Conservation (phyloP, 2,113 vertebrate species). For the Xiphorhynchus elegans region DNA sequence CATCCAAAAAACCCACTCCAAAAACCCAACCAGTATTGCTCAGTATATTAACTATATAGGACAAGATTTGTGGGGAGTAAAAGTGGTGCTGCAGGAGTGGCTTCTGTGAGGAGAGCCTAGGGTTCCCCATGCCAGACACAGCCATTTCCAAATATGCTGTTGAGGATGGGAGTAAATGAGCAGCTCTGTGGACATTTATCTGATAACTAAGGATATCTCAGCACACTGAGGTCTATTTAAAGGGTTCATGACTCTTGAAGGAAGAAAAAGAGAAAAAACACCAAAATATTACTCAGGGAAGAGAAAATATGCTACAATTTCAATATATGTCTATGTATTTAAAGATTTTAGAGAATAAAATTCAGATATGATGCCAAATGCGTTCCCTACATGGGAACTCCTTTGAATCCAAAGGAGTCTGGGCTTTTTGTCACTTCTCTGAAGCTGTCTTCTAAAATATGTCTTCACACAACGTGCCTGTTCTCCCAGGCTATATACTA, state of each 20-base stretch:
- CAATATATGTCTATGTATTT: not conserved
- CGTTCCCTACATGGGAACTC: not conserved
- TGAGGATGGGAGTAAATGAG: not conserved
- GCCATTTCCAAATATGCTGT: not conserved
- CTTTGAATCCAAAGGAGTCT: not conserved
- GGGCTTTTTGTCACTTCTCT: not conserved
- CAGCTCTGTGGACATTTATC: not conserved
- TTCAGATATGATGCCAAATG: not conserved
- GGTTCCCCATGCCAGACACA: not conserved
- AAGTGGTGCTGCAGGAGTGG: accelerated
- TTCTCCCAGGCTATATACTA: not conserved
- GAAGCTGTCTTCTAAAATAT: not conserved
- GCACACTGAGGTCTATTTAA: not conserved
- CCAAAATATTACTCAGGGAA: not conserved
- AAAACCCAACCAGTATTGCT: not conserved
- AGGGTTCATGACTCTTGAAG: not conserved
- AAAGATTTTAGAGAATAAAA: not conserved
- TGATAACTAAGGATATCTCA: not conserved
- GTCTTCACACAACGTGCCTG: not conserved
- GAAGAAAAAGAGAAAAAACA: not conserved
- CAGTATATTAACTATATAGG: not conserved
- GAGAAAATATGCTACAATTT: not conserved
- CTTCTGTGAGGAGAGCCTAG: accelerated
- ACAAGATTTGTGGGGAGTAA: not conserved
- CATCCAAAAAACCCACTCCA: no score